phyloP scores from a whole-genome alignment of 2,888 invertebrate species.

The Drosophila mimica region DNA sequence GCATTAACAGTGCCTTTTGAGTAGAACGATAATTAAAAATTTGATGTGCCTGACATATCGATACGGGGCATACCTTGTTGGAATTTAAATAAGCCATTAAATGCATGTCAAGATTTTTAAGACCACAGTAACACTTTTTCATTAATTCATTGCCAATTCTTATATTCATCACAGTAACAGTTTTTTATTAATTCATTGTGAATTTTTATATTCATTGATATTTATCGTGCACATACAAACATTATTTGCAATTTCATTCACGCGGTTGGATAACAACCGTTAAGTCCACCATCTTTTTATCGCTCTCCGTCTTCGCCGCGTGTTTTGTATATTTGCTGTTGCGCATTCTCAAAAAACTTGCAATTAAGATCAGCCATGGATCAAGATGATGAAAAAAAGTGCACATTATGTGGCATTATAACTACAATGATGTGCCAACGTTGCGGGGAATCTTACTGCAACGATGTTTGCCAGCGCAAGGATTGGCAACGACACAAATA shows the following conservation, averaged over 20 bases:
- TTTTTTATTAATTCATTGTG: not conserved
- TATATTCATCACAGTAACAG: not conserved
- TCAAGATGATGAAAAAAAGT: not conserved
- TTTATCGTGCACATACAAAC: not conserved
- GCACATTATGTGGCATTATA: constrained; percentile 33
- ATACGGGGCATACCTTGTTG: too few species aligned
- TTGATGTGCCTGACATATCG: too few species aligned
- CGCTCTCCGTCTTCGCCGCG: not conserved
- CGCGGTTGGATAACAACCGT: constrained; percentile 32
- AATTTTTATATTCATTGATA: too few species aligned
- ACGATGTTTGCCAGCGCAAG: constrained; percentile 38
- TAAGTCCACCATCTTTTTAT: constrained; percentile 34
- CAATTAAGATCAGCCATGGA: constrained; percentile 4
- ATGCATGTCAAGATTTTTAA: not conserved
- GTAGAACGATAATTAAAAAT: too few species aligned
- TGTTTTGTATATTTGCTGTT: not conserved
- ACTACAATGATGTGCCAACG: constrained; percentile 53
- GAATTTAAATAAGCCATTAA: not conserved
- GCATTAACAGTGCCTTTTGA: too few species aligned
- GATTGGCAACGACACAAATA: constrained; percentile 63
- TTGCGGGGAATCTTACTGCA: constrained; percentile 60
- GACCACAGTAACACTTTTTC: not conserved
- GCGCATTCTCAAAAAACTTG: not conserved
- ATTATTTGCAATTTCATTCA: not conserved
- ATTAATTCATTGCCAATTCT: too few species aligned